These are phyloP conservation scores for Onychomys leucogaster DNA, from an alignment of 2,797 vertebrate genomes.

Conservation along the genomic window DNA sequence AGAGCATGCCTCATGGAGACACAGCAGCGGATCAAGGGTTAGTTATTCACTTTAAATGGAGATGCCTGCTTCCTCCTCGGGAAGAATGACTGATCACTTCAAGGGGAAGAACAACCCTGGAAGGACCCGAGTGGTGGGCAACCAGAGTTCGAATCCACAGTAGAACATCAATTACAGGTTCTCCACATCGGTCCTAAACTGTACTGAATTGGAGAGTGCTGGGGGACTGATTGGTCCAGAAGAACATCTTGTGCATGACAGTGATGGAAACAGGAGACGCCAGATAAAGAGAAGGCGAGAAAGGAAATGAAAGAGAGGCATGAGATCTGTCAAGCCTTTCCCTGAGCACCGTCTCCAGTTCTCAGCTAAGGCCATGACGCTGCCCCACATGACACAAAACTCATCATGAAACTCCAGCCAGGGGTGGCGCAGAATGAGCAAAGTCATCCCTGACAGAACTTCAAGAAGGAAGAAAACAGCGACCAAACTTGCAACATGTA, in stretches of 20 bases:
- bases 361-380: conserved; percentile 53
- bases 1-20: background rate
- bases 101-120: background rate
- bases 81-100: conserved; percentile 4
- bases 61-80: background rate
- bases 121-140: background rate
- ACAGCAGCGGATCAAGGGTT: conserved; percentile 18
- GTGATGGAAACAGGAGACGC: conserved; percentile 69
- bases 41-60: conserved; percentile 18
- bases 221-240: background rate
- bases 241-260: background rate
- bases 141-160: background rate
- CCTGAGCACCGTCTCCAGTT: conserved; percentile 67
- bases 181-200: background rate
- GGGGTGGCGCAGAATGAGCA: conserved; percentile 70
- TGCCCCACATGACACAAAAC: conserved; percentile 69
- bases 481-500: conserved; percentile 71
- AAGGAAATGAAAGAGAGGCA: conserved; percentile 80
- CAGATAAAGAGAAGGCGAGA: conserved; percentile 74
- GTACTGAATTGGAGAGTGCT: background rate
- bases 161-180: background rate
- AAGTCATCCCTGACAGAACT: conserved; percentile 73
- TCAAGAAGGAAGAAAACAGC: conserved; percentile 73
- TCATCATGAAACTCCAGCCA: conserved; percentile 82
- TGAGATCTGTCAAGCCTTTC: conserved; percentile 74